Evolutionary conservation across 2,113 vertebrate species (phyloP), one percentile per base, ranked within the genome.

Genomic region (Tetrao urogallus): DNA sequence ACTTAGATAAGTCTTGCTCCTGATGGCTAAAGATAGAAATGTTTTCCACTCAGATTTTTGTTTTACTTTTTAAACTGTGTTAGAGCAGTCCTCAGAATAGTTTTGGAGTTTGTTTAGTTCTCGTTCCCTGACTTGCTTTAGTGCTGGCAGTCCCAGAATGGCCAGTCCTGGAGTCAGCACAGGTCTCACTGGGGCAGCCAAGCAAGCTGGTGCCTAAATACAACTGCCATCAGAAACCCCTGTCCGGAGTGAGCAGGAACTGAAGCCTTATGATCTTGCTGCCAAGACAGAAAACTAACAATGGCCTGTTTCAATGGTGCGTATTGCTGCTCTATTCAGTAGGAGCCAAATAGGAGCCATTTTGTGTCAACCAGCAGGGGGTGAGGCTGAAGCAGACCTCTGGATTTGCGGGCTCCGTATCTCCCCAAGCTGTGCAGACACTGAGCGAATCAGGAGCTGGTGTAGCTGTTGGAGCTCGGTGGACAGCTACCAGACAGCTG

Each of bases 1-100:
- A 65, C 72, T 91, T 56, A 67, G 75, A 52, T 64, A 92, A 91
- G 36, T 48, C 89, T 83, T 90, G 73, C 52, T 88, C 61, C 54
- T 63, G 42, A 34, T 76, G n/a, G 73, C 85, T 94, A 95, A 94
- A 94, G 74, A 94, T 88, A 95, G 89, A 82, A 86, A 88, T 78
- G 57, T 94, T 97, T 93, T 86, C 69, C 38, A 80, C 43, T 64
- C 79, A 56, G 43, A 57, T 94, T 81, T 74, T 74, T 94, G 69
- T 92, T 86, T 82, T 90, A n/a, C 42, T 74, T 90, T 83, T 82
- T 10, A 48, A 77, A 80, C 36, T 82, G 38, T 25, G 27, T 75
- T 86, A 61, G 10, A 81, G 34, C 63, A 78, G 30, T 28, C 24
- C 88, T 90, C 61, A 85, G 32, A 94, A 95, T 89, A 95, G 81